phyloP scores from a whole-genome alignment of 2,797 vertebrate genomes.

The Neomorphus geoffroyi region DNA sequence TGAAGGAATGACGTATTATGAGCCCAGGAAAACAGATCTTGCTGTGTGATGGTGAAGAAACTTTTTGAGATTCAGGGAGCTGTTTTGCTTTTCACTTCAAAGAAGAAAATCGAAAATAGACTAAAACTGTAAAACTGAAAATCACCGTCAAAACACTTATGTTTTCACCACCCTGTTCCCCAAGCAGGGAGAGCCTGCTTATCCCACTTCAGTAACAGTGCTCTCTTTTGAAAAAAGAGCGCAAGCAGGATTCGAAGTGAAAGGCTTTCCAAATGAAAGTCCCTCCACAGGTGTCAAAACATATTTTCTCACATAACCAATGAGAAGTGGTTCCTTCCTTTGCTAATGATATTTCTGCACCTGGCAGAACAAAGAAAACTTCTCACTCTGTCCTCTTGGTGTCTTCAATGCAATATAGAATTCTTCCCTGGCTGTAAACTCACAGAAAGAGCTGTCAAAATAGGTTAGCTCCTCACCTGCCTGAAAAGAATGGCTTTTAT shows the following conservation, averaged over 20 bases:
- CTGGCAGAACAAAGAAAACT: background rate
- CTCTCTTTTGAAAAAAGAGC: background rate
- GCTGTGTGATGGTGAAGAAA: background rate
- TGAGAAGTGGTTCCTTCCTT: background rate
- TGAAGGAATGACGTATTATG: background rate
- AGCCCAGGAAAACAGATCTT: background rate
- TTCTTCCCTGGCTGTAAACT: background rate
- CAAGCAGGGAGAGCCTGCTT: background rate
- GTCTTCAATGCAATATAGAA: background rate
- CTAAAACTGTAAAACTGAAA: background rate
- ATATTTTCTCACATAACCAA: background rate
- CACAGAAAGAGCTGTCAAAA: background rate
- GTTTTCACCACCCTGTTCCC: background rate
- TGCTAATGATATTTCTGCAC: background rate
- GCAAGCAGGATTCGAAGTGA: background rate
- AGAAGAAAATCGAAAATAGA: background rate
- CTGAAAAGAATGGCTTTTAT: background rate
- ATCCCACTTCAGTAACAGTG: background rate
- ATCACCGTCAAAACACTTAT: background rate
- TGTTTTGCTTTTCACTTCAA: background rate
- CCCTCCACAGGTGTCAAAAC: background rate
- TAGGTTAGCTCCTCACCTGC: background rate
- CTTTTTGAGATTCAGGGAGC: fast-evolving
- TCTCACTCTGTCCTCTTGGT: background rate
- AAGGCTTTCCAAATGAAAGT: background rate